Evolutionary conservation across 2,113 vertebrate genomes (phyloP), one percentile per base, ranked within the genome.

Genomic region (Oreocharis arfaki): DNA sequence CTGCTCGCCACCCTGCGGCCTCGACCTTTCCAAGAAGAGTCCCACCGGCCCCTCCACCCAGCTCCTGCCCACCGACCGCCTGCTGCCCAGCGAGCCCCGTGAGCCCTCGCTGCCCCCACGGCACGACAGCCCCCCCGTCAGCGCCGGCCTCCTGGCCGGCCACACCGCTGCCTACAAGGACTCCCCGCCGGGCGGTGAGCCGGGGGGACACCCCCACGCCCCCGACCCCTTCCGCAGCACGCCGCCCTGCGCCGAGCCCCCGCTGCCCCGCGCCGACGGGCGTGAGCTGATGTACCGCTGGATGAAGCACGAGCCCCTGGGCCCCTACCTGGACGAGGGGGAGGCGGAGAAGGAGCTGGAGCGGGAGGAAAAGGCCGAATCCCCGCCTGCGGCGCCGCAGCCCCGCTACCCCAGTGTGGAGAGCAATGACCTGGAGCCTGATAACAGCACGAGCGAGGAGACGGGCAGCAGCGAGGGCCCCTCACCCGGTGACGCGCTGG

Each of bases 1-100:
- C 97, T 99, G 99, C 98, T 99, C 99, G 14, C 99, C 99, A 1
- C 98, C 99, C 94, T 99, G 98, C 24, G 99, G 99, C 96, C 98
- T 99, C 47, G 99, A 99, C 97, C 98, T 99, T 89, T 99, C 99
- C 96, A 99, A 99, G 97, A 99, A 99, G 97, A 99, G 99, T 95
- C 99, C 99, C 94, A 98, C 96, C 28, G 98, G 97, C 96, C 98
- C 97, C 75, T 98, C 98, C 12, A 92, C 92, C 92, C 97, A 97
- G 11, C 98, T 97, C 91, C 96, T 97, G 73, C 96, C 96, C 84
- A 90, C 98, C 84, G 97, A 98, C 91, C 61, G 98, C 98, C 35
- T 98, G 76, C 85, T 95, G 97, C 80, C 98, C 87, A 94, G 95
- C 47, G 88, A 97, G 97, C 98, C 46, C 96, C 97, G 91, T 44